phyloP scores from a whole-genome alignment of 2,888 invertebrate species.

The Eupithecia exiguata region DNA sequence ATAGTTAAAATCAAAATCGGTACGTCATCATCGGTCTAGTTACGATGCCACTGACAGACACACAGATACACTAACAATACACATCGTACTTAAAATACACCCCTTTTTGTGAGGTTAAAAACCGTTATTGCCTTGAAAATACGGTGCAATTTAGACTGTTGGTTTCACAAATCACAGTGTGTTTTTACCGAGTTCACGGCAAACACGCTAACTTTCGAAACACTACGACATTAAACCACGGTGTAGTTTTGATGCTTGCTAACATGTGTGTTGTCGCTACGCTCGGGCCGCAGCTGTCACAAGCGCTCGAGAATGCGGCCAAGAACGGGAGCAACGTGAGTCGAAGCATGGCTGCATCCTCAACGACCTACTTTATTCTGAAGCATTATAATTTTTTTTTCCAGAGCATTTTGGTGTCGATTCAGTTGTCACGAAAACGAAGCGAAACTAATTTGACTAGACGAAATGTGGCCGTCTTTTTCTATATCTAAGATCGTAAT shows the following conservation, averaged over 20 bases:
- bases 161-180: slow-evolving; percentile 4
- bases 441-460: too few relatives aligned
- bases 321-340: slow-evolving; percentile 87
- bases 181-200: background rate
- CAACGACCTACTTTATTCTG: slow-evolving; percentile 15
- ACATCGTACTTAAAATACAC: background rate
- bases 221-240: slow-evolving; percentile 29
- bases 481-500: too few relatives aligned
- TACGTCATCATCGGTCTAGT: background rate
- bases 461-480: too few relatives aligned
- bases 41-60: background rate
- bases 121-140: slow-evolving; percentile 5
- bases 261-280: slow-evolving; percentile 78
- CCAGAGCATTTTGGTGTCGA: background rate
- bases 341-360: slow-evolving; percentile 69
- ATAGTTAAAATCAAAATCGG: background rate
- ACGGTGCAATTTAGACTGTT: slow-evolving; percentile 47
- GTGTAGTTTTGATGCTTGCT: slow-evolving; percentile 69
- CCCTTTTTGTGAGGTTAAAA: background rate
- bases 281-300: slow-evolving; percentile 75
- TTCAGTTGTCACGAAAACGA: background rate
- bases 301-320: slow-evolving; percentile 89
- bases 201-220: slow-evolving; percentile 20
- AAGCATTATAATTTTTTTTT: background rate
- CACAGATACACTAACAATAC: background rate